Evolutionary conservation across 2,888 invertebrate genomes (phyloP), one percentile per base, ranked within the genome.

Genomic region (Unio delphinus): DNA sequence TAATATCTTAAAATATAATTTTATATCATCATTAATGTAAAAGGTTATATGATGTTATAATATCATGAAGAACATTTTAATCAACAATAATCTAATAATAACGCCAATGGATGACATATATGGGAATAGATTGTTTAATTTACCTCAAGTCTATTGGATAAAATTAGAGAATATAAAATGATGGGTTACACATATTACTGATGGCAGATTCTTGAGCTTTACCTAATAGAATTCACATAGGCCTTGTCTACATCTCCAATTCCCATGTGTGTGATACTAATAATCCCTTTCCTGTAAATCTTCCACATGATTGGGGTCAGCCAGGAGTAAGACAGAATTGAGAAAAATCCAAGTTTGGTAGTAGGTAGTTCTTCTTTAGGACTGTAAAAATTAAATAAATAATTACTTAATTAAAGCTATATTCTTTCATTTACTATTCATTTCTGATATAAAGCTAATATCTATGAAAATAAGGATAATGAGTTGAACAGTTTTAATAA

Each of bases 271-370:
- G 91, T 90, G 0, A 89, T 86, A 23, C 88, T 75, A 4, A 86
- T 86, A 1, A 91, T 85, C n/a, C 92, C 91, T 59, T 88, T 87
- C 59, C 88, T 88, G 80, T 91, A 92, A 2, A 92, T 91, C 60
- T 89, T 89, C 90, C 90, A 91, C 88, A 92, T 90, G 66, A 91
- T 90, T 7, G 86, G 86, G 0, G 91, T 91, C 79, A 92, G 86
- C 92, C 92, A 92, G 34, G 91, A 89, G 75, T 91, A 91, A 23
- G 91, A 91, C 59, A 92, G 86, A 74, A 90, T 91, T 5, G 92
- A 92, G 77, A 92, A 89, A 77, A 91, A 89, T 8, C 92, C 92
- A 8, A 91, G 90, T 67, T 84, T 85, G 92, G 92, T 91, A 34
- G 91, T 87, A 0, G 91, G 91, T 7, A 86, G 70, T 45, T 81